These are phyloP conservation scores for Promerops cafer DNA, from an alignment of 2,113 vertebrate genomes.

Conservation along the genomic window DNA sequence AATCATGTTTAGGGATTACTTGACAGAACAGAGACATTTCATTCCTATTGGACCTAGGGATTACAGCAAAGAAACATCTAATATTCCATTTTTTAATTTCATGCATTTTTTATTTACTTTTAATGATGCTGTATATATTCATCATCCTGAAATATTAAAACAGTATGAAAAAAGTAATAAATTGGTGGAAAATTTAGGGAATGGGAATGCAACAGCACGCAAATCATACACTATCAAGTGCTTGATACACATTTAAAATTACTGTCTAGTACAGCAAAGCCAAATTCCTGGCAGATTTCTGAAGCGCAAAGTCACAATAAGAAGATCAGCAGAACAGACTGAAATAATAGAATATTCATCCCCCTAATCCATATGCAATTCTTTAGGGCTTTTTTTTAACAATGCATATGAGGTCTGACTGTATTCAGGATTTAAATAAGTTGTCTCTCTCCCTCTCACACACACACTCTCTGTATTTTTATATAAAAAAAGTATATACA, in stretches of 20 bases:
- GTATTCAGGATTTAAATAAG: slow-evolving; percentile 85
- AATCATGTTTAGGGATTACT: slow-evolving; percentile 90
- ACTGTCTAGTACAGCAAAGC: slow-evolving; percentile 78
- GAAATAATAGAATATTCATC: slow-evolving; percentile 99
- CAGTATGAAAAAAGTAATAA: slow-evolving; percentile 85
- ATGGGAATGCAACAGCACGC: slow-evolving; percentile 82
- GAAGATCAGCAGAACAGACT: slow-evolving; percentile 94
- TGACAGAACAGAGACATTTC: slow-evolving; percentile 76
- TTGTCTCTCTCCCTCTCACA: slow-evolving; percentile 62
- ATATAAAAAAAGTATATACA: slow-evolving; percentile 69
- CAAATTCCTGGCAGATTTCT: slow-evolving; percentile 85
- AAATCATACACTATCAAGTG: slow-evolving; percentile 90
- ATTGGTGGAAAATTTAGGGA: slow-evolving; percentile 85
- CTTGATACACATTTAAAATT: slow-evolving; percentile 86
- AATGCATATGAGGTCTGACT: slow-evolving; percentile 85
- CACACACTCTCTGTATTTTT: slow-evolving; percentile 53
- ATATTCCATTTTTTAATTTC: slow-evolving; percentile 86
- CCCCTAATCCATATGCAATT: slow-evolving; percentile 99
- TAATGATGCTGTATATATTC: slow-evolving; percentile 88
- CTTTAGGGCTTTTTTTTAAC: slow-evolving; percentile 86
- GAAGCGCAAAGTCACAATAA: slow-evolving; percentile 85
- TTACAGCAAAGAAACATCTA: slow-evolving; percentile 81
- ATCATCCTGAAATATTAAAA: slow-evolving; percentile 90
- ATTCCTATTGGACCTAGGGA: slow-evolving; percentile 79
- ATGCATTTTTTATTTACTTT: slow-evolving; percentile 87